Evolutionary conservation across 1,140 invertebrate species (phyloP), one percentile per base, ranked within the genome.

Genomic region (Leucophenga varia): DNA sequence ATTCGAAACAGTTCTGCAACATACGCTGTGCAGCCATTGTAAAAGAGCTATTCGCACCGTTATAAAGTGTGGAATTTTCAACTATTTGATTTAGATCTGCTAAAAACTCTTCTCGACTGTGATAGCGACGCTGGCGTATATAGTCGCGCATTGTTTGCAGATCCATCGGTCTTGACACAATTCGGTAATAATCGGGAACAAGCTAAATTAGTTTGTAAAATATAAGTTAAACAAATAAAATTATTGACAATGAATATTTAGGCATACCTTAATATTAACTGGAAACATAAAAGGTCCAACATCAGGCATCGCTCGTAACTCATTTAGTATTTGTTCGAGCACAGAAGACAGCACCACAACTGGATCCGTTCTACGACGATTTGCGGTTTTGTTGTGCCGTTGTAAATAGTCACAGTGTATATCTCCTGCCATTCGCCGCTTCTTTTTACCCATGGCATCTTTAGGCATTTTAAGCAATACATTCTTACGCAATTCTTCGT

Each of bases 61-160:
- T 98, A 68, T 97, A 98, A 1, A 93, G 65, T 4, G 82, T 85
- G 9, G 93, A 96, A 77, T 99, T 99, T 68, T 97, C 91, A 1
- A 96, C 88, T 52, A 99, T 97, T 71, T 95, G 91, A 77, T 94
- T 92, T 2, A 98, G 88, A 76, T 99, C 97, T 0, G 86, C 85
- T 0, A 98, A 77, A 76, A 99, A 98, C 54, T 96, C 91, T 74
- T 96, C 93, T 16, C 96, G 79, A 53, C 87, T 93, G 52, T 93
- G 90, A 76, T 99, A 99, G 63, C 91, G 91, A 58, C 95, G 94
- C 61, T 93, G 86, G 8, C 94, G 79, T 2, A 98, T 78, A 74
- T 94, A 93, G 56, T 97, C 95, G 47, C 95, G 77, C 49, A 99
- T 97, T 0, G 91, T 95, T 77, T 98, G 95, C 28, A 99, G 76